Conservation (phyloP, 2,113 vertebrate species). For the Centrocercus urophasianus region DNA sequence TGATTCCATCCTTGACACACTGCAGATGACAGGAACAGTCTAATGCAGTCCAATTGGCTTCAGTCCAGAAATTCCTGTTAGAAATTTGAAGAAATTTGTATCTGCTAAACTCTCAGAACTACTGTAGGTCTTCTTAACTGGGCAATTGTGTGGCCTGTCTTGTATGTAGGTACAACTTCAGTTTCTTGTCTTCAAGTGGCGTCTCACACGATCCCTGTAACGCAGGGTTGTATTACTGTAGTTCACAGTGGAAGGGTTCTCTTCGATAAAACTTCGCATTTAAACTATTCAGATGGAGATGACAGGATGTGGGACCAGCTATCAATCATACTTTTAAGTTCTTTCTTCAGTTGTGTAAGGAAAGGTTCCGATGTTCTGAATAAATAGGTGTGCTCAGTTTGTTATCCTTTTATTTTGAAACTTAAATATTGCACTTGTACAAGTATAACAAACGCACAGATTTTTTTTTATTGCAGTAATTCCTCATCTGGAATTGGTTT, state of each 20-base stretch:
- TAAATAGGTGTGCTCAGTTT: slow-evolving; percentile 65
- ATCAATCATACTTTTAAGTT: slow-evolving; percentile 25
- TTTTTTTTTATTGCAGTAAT: slow-evolving; percentile 50
- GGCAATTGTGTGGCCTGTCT: not conserved
- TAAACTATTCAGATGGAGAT: not conserved
- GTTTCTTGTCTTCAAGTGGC: not conserved
- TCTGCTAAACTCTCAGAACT: slow-evolving; percentile 4
- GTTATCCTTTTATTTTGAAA: slow-evolving; percentile 67
- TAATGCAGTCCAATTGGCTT: not conserved
- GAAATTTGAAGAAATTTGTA: slow-evolving; percentile 37
- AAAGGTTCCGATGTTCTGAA: slow-evolving; percentile 38
- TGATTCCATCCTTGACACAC: not conserved
- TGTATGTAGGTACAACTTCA: slow-evolving; percentile 2
- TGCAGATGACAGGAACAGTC: not conserved
- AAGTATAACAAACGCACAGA: slow-evolving; percentile 61
- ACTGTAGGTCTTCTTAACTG: slow-evolving; percentile 22
- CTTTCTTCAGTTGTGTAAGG: slow-evolving; percentile 54
- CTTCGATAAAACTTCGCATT: slow-evolving; percentile 20
- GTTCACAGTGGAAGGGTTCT: slow-evolving; percentile 28
- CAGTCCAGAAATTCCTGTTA: not conserved
- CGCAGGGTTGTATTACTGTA: not conserved
- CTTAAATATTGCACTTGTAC: slow-evolving; percentile 73
- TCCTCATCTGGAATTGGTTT: slow-evolving; percentile 62
- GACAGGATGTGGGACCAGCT: slow-evolving; percentile 28
- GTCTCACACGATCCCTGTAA: not conserved